phyloP scores from a whole-genome alignment of 2,113 vertebrate species.

The Etheostoma spectabile region DNA sequence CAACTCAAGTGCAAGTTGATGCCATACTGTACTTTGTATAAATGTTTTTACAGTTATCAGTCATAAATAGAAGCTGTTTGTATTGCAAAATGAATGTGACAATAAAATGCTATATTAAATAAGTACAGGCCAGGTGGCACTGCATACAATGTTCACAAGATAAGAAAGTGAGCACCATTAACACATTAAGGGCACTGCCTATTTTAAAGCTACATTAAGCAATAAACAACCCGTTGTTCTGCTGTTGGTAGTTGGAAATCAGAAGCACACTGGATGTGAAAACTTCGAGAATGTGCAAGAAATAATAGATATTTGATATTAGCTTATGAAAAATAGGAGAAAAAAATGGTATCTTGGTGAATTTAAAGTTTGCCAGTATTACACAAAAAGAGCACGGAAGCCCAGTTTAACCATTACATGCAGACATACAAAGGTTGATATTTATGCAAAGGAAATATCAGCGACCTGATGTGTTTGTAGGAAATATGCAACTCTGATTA shows the following conservation, averaged over 20 bases:
- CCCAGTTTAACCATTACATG: neutral
- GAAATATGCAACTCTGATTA: neutral
- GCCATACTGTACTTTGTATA: neutral
- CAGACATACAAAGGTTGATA: neutral
- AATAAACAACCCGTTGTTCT: neutral
- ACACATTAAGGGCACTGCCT: constrained; percentile 14
- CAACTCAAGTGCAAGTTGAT: neutral
- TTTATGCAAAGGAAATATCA: neutral
- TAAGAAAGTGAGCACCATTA: neutral
- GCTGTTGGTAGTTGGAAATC: neutral
- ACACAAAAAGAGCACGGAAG: neutral
- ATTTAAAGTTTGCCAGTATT: neutral
- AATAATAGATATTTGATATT: too few relatives aligned
- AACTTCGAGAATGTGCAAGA: too few relatives aligned
- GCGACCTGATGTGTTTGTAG: neutral
- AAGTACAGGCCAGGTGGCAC: neutral
- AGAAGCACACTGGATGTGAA: neutral
- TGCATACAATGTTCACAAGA: neutral
- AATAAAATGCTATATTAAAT: constrained; percentile 10
- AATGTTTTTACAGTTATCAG: constrained; percentile 7
- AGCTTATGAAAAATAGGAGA: too few relatives aligned
- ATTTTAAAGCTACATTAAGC: constrained; percentile 9
- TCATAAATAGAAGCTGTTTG: constrained; percentile 2
- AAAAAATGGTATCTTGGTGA: too few relatives aligned
- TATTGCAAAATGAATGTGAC: constrained; percentile 5